Percentiles rank a stretch among this genome's conserved stretches.
phyloP scores from a whole-genome alignment of 2,888 invertebrate genomes.

The Caenorhabditis sp. region DNA sequence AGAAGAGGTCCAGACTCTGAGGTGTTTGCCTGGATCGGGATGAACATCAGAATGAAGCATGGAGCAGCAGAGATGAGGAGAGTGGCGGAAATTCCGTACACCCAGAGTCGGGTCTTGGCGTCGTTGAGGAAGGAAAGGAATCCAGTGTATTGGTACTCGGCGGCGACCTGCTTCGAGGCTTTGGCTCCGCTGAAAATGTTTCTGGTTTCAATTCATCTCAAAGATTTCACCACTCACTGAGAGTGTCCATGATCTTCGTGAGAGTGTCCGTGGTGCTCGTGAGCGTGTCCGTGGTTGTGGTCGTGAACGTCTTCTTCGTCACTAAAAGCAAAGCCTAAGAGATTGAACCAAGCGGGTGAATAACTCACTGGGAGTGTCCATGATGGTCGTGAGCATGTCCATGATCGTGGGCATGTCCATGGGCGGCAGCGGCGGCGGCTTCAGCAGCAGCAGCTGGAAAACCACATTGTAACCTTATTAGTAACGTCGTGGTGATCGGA shows the following conservation, averaged over 20 bases:
- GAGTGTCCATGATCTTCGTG: slow-evolving; percentile 58
- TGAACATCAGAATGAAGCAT: slow-evolving; percentile 93
- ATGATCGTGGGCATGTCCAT: slow-evolving; percentile 73
- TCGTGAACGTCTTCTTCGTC: slow-evolving; percentile 54
- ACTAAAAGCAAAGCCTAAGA: slow-evolving; percentile 3
- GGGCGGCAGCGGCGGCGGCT: slow-evolving; percentile 37
- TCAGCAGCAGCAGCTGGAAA: slow-evolving; percentile 45
- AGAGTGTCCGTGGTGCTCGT: slow-evolving; percentile 70
- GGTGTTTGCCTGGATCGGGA: slow-evolving; percentile 87
- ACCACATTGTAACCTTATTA: too few relatives aligned
- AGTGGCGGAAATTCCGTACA: slow-evolving; percentile 87
- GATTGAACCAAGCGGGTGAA: not conserved
- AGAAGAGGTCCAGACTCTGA: slow-evolving; percentile 79
- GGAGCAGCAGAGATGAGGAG: slow-evolving; percentile 95
- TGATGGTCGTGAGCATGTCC: slow-evolving; percentile 64
- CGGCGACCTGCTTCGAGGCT: slow-evolving; percentile 36
- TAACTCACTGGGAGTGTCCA: slow-evolving; percentile 54
- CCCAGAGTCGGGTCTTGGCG: slow-evolving; percentile 79
- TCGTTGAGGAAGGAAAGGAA: slow-evolving; percentile 80
- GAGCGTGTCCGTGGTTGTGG: slow-evolving; percentile 70
- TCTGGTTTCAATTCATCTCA: not conserved
- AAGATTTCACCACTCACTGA: slow-evolving; percentile 20
- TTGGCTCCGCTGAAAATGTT: slow-evolving; percentile 34
- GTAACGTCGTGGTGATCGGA: too few relatives aligned
- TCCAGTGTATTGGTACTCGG: slow-evolving; percentile 65